phyloP scores from a whole-genome alignment of 2,113 vertebrate genomes.

The Jaculus jaculus region DNA sequence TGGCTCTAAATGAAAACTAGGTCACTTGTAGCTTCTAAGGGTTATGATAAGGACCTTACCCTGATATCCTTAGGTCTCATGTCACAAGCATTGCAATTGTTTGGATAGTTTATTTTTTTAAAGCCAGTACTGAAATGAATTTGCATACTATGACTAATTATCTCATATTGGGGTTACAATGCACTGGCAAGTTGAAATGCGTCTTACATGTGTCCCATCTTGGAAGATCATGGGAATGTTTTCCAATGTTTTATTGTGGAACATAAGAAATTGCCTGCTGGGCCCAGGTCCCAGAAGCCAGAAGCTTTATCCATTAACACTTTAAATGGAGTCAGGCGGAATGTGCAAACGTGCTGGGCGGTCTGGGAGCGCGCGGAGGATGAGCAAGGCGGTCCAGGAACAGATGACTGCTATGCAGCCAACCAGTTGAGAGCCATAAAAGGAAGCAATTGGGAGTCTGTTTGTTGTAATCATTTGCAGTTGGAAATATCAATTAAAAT shows the following conservation, averaged over 20 bases:
- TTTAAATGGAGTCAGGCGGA: slow-evolving; percentile 37
- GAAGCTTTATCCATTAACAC: slow-evolving; percentile 23
- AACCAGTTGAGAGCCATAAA: not conserved
- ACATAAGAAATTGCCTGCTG: slow-evolving; percentile 8
- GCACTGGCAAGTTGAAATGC: not conserved
- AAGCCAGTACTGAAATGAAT: not conserved
- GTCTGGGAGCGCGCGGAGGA: not conserved
- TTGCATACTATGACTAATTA: not conserved
- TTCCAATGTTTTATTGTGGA: slow-evolving; percentile 40
- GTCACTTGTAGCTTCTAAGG: not conserved
- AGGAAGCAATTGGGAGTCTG: not conserved
- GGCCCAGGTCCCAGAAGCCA: not conserved
- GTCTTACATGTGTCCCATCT: not conserved
- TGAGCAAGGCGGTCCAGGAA: not conserved
- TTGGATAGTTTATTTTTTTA: not conserved
- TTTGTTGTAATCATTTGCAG: not conserved
- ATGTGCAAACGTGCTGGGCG: not conserved
- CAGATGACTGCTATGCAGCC: not conserved
- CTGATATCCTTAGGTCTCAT: not conserved
- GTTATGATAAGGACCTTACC: not conserved
- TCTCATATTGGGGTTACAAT: not conserved
- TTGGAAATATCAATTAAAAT: slow-evolving; percentile 9
- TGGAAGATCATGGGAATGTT: not conserved
- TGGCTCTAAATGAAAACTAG: not conserved
- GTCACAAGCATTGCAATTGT: slow-evolving; percentile 8